These are phyloP conservation scores for Stratiomys singularior DNA, from an alignment of 2,888 invertebrate species.

Conservation along the genomic window DNA sequence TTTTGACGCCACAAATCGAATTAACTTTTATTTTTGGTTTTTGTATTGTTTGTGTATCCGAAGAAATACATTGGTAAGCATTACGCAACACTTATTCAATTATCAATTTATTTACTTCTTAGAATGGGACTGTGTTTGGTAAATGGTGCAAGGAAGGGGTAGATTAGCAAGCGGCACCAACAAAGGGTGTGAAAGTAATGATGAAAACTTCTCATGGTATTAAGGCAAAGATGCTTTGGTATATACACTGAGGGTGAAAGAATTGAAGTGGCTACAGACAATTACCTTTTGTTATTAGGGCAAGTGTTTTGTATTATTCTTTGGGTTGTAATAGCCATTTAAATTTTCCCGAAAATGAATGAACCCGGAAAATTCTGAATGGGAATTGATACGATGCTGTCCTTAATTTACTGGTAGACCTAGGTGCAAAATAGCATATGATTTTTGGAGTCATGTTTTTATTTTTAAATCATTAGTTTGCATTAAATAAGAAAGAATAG, in stretches of 20 bases:
- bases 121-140: no score
- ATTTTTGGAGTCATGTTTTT: no score
- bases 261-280: slow-evolving; percentile 13
- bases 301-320: background rate
- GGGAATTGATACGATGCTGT: no score
- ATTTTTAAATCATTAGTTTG: no score
- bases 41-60: background rate
- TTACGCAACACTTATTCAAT: slow-evolving; percentile 18
- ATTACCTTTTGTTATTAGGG: slow-evolving; percentile 11
- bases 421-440: no score
- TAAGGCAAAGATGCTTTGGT: background rate
- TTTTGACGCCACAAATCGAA: background rate
- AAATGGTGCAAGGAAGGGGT: no score
- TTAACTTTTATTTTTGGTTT: background rate
- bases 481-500: no score
- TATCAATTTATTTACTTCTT: background rate
- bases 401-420: no score
- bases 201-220: background rate
- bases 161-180: no score
- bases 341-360: background rate
- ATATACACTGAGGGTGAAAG: background rate
- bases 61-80: background rate
- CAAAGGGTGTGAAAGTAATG: no score
- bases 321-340: no score
- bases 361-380: background rate